Percentiles rank a stretch among this genome's conserved stretches.
These are phyloP conservation scores for Cheirogaleus major DNA, from an alignment of 2,797 vertebrate genomes.

Conservation along the genomic window DNA sequence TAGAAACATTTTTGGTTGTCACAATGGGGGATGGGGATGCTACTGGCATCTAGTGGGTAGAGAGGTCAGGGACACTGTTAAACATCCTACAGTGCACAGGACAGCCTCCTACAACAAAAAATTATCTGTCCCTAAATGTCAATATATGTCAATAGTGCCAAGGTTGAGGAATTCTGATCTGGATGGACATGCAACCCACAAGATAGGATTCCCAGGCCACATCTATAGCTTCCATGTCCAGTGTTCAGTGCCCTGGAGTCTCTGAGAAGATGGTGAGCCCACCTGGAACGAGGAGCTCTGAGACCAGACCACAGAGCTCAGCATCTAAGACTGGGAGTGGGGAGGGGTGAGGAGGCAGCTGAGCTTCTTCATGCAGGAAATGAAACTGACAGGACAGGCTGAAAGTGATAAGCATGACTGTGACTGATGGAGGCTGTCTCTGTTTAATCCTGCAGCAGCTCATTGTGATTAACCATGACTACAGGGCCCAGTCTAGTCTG, in stretches of 20 bases:
- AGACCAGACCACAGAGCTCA: not conserved
- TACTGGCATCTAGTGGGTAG: not conserved
- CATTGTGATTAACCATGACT: not conserved
- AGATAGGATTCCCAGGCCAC: not conserved
- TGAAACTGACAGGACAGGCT: slow-evolving; percentile 9
- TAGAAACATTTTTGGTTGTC: not conserved
- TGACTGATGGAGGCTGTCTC: slow-evolving; percentile 45
- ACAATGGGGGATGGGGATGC: not conserved
- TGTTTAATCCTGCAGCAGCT: slow-evolving; percentile 34
- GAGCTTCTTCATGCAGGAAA: slow-evolving; percentile 29
- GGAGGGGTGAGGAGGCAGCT: not conserved
- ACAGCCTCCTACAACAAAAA: not conserved
- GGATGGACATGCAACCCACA: not conserved
- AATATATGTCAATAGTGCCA: not conserved
- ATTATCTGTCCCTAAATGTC: not conserved
- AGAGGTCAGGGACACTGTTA: not conserved
- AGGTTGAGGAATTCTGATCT: not conserved
- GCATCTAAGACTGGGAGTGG: not conserved
- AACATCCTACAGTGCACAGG: not conserved
- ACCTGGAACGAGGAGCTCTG: not conserved
- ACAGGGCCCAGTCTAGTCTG: not conserved
- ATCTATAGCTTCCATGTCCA: not conserved
- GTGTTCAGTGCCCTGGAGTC: not conserved
- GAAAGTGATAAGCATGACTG: not conserved
- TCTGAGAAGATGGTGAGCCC: slow-evolving; percentile 5